Conservation (phyloP, 1,140 invertebrate genomes). For the Danaus plexippus region DNA sequence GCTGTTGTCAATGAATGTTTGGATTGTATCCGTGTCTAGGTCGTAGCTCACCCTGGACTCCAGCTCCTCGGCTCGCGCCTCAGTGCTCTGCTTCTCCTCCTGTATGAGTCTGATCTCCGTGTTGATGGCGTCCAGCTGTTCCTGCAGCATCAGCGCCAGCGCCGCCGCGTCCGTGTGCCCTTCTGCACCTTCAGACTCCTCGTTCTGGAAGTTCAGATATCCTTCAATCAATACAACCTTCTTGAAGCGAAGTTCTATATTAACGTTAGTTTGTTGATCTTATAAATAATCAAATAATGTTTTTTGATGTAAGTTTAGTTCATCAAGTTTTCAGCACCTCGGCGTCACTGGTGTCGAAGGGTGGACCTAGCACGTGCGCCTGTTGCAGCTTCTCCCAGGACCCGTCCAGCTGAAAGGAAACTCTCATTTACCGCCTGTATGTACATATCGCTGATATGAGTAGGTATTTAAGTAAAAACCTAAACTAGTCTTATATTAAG, state of each 20-base stretch:
- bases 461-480: too few relatives aligned
- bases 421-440: not conserved
- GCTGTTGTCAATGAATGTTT: too few relatives aligned
- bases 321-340: conserved; percentile 70
- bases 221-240: too few relatives aligned
- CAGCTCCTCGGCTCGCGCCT: conserved; percentile 96
- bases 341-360: conserved; percentile 86
- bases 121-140: conserved; percentile 99
- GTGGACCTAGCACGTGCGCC: conserved; percentile 92
- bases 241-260: too few relatives aligned
- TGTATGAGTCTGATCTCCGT: conserved; percentile 97
- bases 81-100: conserved; percentile 98
- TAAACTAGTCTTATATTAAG: too few relatives aligned
- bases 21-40: too few relatives aligned
- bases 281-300: too few relatives aligned
- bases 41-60: conserved; percentile 86
- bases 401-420: conserved; percentile 52
- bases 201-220: conserved; percentile 49
- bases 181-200: conserved; percentile 81
- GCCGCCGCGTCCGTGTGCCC: conserved; percentile 96
- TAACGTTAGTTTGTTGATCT: too few relatives aligned
- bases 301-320: too few relatives aligned
- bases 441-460: too few relatives aligned
- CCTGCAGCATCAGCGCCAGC: conserved; percentile 97
- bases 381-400: conserved; percentile 97